Evolutionary conservation across 1,140 invertebrate species (phyloP).

Genomic region (Gonatopus flavifemur): DNA sequence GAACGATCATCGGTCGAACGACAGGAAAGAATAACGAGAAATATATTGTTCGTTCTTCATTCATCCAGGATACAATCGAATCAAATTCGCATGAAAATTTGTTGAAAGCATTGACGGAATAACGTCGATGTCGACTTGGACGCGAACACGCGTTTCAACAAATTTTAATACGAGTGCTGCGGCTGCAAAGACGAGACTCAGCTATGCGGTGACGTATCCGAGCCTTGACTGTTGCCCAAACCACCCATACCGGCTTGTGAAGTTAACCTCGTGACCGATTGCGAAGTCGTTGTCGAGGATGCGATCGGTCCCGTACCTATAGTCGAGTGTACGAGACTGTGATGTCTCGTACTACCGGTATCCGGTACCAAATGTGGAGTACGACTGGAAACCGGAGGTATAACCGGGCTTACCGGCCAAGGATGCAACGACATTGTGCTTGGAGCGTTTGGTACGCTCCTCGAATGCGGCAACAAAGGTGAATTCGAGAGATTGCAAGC

Average conservation of each 20-base stretch:
- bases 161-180: slow-evolving; percentile 56
- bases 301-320: slow-evolving; percentile 51
- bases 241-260: slow-evolving; percentile 50
- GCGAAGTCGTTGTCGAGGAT: slow-evolving; percentile 34
- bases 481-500: slow-evolving; percentile 54
- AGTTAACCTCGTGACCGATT: slow-evolving; percentile 45
- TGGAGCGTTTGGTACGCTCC: slow-evolving; percentile 59
- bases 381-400: slow-evolving; percentile 69
- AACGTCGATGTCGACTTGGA: too few relatives aligned
- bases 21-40: too few relatives aligned
- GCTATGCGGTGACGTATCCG: slow-evolving; percentile 53
- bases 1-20: too few relatives aligned
- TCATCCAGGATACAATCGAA: too few relatives aligned
- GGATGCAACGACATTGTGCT: slow-evolving; percentile 61
- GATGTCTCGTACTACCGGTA: slow-evolving; percentile 59
- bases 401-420: slow-evolving; percentile 73
- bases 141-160: background rate
- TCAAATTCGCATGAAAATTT: too few relatives aligned
- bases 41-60: too few relatives aligned
- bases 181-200: slow-evolving; percentile 57
- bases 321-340: slow-evolving; percentile 47
- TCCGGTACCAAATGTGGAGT: slow-evolving; percentile 74
- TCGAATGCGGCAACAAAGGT: slow-evolving; percentile 62
- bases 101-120: too few relatives aligned
- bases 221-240: slow-evolving; percentile 52